Conservation (phyloP, 2,888 invertebrate genomes). For the Luperina nickerlii region DNA sequence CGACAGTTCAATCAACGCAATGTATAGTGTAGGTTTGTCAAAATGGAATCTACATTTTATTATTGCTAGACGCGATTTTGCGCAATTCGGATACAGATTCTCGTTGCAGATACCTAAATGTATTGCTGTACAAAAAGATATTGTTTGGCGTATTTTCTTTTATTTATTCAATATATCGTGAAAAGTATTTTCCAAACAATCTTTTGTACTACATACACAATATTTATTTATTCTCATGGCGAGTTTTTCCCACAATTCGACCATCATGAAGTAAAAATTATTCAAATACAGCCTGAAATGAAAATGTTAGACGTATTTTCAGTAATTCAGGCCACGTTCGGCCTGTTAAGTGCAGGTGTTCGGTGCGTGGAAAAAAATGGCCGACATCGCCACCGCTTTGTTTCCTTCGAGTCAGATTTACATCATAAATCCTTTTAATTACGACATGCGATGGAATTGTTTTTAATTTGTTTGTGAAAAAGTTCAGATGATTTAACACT, state of each 20-base stretch:
- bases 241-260: slow-evolving; percentile 21
- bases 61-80: neutral
- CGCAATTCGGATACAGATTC: neutral
- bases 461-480: slow-evolving; percentile 44
- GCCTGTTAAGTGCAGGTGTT: slow-evolving; percentile 84
- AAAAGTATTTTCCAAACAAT: neutral
- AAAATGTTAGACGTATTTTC: slow-evolving; percentile 67
- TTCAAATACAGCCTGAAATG: slow-evolving; percentile 60
- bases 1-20: slow-evolving; percentile 3
- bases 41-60: neutral
- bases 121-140: neutral
- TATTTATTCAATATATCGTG: neutral
- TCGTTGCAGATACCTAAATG: neutral
- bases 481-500: slow-evolving; percentile 14
- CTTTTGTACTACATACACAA: neutral
- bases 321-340: slow-evolving; percentile 78
- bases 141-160: neutral
- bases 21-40: slow-evolving; percentile 4
- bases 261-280: slow-evolving; percentile 46
- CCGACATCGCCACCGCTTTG: slow-evolving; percentile 57
- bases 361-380: slow-evolving; percentile 67
- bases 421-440: slow-evolving; percentile 68
- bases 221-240: slow-evolving; percentile 2
- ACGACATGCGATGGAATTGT: slow-evolving; percentile 54
- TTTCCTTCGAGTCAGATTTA: slow-evolving; percentile 67